phyloP scores from a whole-genome alignment of 2,888 invertebrate genomes.

The Machimus rusticus region DNA sequence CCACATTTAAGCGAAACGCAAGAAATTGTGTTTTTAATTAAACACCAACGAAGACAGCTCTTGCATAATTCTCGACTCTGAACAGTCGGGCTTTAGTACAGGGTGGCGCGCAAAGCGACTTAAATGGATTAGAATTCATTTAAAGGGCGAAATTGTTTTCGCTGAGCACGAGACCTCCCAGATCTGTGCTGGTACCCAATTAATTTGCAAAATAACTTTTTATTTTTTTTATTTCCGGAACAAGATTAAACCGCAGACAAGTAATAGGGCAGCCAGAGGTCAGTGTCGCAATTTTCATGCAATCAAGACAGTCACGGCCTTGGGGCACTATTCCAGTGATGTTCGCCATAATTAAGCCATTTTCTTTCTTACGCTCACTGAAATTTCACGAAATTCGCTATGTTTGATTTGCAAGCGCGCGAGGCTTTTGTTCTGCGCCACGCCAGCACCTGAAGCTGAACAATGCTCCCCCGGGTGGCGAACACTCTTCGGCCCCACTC shows the following conservation, averaged over 20 bases:
- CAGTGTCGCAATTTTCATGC: not conserved
- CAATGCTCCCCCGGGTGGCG: not conserved
- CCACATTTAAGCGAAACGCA: not conserved
- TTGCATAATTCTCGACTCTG: not conserved
- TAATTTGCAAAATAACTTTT: not conserved
- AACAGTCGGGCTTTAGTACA: not conserved
- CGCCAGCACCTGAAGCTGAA: not conserved
- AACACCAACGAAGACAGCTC: not conserved
- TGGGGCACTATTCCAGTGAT: not conserved
- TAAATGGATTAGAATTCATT: not conserved
- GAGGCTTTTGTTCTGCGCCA: not conserved
- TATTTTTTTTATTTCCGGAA: not conserved
- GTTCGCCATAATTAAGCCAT: not conserved
- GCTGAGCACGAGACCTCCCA: not conserved
- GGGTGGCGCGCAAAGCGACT: not conserved
- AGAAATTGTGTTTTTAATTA: not conserved
- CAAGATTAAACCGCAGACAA: not conserved
- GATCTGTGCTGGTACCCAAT: not conserved
- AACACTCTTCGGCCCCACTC: not conserved
- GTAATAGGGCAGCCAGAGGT: not conserved
- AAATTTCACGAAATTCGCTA: not conserved
- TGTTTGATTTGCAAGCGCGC: not conserved
- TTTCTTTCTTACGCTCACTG: not conserved
- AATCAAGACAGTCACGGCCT: not conserved
- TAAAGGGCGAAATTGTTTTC: not conserved